Evolutionary conservation across 1,140 invertebrate genomes (phyloP).

Genomic region (Drosophila malerkotliana): DNA sequence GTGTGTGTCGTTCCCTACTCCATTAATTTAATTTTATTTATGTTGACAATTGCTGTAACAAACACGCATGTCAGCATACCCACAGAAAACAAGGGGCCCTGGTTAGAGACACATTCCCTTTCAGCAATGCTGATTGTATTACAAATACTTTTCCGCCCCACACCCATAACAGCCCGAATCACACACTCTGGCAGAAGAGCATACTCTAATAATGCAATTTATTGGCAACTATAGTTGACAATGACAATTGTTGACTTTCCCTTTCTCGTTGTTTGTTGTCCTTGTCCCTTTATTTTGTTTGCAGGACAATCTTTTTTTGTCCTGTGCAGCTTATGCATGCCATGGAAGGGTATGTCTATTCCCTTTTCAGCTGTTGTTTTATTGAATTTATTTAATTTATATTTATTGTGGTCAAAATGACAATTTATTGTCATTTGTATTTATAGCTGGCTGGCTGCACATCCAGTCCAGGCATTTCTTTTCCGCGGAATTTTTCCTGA

Average conservation of each 20-base stretch:
- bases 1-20: slow-evolving; percentile 30
- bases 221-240: slow-evolving; percentile 70
- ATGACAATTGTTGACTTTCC: slow-evolving; percentile 78
- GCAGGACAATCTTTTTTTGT: neutral
- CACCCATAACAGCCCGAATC: no score
- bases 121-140: slow-evolving; percentile 58
- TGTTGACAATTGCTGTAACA: slow-evolving; percentile 76
- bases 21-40: slow-evolving; percentile 80
- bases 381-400: slow-evolving; percentile 74
- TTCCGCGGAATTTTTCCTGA: slow-evolving; percentile 4
- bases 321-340: slow-evolving; percentile 30
- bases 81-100: slow-evolving; percentile 22
- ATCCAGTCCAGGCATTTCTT: slow-evolving; percentile 29
- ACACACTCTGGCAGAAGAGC: slow-evolving; percentile 33
- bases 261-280: slow-evolving; percentile 34
- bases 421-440: slow-evolving; percentile 78
- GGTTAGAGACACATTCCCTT: slow-evolving; percentile 32
- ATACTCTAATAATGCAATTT: slow-evolving; percentile 78
- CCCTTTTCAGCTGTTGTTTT: slow-evolving; percentile 31
- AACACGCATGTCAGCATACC: slow-evolving; percentile 43
- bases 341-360: slow-evolving; percentile 1
- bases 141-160: slow-evolving; percentile 61
- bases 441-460: slow-evolving; percentile 41
- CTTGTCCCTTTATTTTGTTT: slow-evolving; percentile 32
- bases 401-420: slow-evolving; percentile 61